Conservation (phyloP, 2,113 vertebrate species). For the Syrmaticus mikado region DNA sequence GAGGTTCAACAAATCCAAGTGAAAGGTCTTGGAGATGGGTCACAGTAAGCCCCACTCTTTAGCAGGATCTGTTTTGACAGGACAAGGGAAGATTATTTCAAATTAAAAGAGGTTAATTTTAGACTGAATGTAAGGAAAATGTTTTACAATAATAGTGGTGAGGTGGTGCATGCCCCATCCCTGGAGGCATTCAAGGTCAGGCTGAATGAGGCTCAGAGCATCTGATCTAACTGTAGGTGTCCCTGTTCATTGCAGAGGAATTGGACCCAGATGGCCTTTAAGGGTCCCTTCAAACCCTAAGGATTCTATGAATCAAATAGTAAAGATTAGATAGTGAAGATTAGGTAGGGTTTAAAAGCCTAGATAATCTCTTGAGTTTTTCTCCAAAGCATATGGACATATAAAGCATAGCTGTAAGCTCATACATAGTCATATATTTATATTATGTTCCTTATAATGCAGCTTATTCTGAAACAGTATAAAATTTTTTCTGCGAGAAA, state of each 20-base stretch:
- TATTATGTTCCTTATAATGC: background rate
- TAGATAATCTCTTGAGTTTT: background rate
- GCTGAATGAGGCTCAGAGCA: background rate
- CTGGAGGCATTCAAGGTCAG: background rate
- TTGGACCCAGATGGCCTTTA: background rate
- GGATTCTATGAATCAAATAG: background rate
- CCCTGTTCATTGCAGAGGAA: background rate
- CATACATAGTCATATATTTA: background rate
- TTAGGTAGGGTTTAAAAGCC: background rate
- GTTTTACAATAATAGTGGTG: background rate
- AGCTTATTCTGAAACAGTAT: background rate
- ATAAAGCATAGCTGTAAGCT: background rate
- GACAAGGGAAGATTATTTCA: background rate
- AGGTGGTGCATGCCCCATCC: background rate
- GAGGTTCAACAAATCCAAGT: too few species aligned
- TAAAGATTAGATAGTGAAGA: background rate
- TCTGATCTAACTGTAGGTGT: background rate
- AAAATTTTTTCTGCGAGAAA: background rate
- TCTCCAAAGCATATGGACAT: rapidly evolving
- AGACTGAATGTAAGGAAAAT: background rate
- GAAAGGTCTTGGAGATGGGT: too few species aligned
- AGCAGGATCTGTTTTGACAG: background rate
- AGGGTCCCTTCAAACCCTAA: background rate
- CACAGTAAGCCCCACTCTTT: background rate
- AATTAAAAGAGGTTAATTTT: background rate